These are phyloP conservation scores for Eclectus roratus DNA, from an alignment of 2,113 vertebrate species.

Conservation along the genomic window DNA sequence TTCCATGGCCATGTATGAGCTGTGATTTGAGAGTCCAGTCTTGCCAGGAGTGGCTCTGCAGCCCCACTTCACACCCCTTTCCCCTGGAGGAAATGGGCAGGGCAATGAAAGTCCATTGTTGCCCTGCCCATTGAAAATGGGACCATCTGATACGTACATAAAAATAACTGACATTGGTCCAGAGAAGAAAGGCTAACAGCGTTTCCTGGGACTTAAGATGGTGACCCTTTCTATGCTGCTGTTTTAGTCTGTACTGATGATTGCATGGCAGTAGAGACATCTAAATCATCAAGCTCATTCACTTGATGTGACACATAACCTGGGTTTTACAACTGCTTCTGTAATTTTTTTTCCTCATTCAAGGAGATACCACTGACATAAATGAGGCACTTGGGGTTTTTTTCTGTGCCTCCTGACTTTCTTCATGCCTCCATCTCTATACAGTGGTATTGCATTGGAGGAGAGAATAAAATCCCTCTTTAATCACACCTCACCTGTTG, in stretches of 20 bases:
- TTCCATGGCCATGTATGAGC: not conserved
- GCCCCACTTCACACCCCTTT: not conserved
- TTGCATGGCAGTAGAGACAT: not conserved
- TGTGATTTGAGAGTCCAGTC: not conserved
- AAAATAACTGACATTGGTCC: not conserved
- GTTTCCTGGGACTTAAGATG: not conserved
- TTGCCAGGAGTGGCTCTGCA: not conserved
- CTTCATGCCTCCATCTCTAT: not conserved
- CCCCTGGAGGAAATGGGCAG: too few relatives aligned
- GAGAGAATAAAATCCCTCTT: not conserved
- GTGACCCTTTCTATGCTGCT: not conserved
- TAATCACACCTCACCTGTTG: not conserved
- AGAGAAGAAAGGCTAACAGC: not conserved
- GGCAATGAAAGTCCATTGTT: too few relatives aligned
- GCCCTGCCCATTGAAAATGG: not conserved
- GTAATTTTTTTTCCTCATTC: not conserved
- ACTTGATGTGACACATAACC: not conserved
- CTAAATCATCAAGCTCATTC: not conserved
- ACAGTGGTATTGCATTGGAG: not conserved
- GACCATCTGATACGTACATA: not conserved
- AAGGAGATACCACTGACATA: not conserved
- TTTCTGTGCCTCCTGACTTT: not conserved
- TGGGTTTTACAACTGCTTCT: not conserved
- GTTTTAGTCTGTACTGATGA: not conserved
- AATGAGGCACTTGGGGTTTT: not conserved